Evolutionary conservation across 2,113 vertebrate species (phyloP).

Genomic region (Stercorarius parasiticus): DNA sequence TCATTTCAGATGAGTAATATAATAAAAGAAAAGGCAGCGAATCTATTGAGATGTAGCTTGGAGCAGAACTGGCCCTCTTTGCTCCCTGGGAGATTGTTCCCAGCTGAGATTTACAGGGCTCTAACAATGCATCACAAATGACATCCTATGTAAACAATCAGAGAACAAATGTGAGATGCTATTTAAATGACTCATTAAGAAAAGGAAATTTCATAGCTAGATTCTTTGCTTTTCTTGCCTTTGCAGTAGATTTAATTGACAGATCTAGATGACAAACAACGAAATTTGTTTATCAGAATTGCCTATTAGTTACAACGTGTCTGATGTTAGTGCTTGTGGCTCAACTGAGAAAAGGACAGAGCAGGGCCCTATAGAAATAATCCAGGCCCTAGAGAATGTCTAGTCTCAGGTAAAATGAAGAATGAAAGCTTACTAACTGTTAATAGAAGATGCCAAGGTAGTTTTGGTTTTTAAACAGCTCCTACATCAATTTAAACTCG

Average conservation of each 20-base stretch:
- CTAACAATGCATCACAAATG: slow-evolving; percentile 42
- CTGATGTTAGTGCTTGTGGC: not conserved
- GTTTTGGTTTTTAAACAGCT: not conserved
- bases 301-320: not conserved
- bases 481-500: not conserved
- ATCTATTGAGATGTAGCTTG: slow-evolving; percentile 11
- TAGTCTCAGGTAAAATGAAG: not conserved
- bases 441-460: not conserved
- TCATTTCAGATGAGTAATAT: slow-evolving; percentile 15
- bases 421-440: not conserved
- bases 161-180: slow-evolving; percentile 33
- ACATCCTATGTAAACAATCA: slow-evolving; percentile 36
- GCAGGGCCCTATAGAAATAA: not conserved
- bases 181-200: slow-evolving; percentile 51
- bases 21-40: slow-evolving; percentile 26
- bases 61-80: not conserved
- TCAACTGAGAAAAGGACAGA: not conserved
- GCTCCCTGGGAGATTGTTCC: slow-evolving; percentile 27
- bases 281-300: slow-evolving; percentile 17
- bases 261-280: slow-evolving; percentile 1
- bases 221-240: slow-evolving; percentile 7
- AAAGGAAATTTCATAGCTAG: slow-evolving; percentile 29
- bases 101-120: slow-evolving; percentile 35
- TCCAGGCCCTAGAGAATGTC: not conserved
- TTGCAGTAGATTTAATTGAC: slow-evolving; percentile 20